These are phyloP conservation scores for Etia nguti DNA, from an alignment of 2,113 vertebrate genomes.

Conservation along the genomic window DNA sequence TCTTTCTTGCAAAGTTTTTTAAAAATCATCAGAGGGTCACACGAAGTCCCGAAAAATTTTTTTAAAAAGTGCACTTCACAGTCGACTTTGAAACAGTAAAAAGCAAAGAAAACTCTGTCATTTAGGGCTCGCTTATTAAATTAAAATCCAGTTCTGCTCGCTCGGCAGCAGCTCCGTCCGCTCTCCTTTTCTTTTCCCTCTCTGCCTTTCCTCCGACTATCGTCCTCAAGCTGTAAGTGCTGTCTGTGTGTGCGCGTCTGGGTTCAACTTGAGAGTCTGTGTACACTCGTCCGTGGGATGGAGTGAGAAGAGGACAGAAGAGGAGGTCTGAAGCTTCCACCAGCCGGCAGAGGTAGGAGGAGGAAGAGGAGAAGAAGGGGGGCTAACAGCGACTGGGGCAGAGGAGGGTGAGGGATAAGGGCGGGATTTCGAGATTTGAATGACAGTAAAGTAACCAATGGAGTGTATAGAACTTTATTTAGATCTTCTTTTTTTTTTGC, in stretches of 20 bases:
- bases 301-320: conserved; percentile 39
- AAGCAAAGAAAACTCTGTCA: background rate
- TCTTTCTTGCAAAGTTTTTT: conserved; percentile 37
- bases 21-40: background rate
- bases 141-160: conserved; percentile 27
- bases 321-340: conserved; percentile 52
- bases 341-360: conserved; percentile 44
- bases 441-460: conserved; percentile 61
- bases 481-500: background rate
- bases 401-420: conserved; percentile 14
- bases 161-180: conserved; percentile 8
- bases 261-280: conserved; percentile 53
- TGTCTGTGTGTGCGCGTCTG: conserved; percentile 18
- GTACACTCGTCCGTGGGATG: conserved; percentile 45
- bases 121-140: background rate
- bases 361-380: conserved; percentile 5
- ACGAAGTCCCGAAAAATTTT: background rate
- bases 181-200: background rate
- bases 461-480: background rate
- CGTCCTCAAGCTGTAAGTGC: background rate
- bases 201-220: background rate
- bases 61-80: conserved; percentile 29
- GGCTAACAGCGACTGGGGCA: conserved; percentile 11
- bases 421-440: conserved; percentile 43
- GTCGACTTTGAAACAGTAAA: background rate